A percentile compares a stretch with the other conserved stretches of the same genome.
phyloP scores from a whole-genome alignment of 2,113 vertebrate species.

The Epinephelus fuscoguttatus region DNA sequence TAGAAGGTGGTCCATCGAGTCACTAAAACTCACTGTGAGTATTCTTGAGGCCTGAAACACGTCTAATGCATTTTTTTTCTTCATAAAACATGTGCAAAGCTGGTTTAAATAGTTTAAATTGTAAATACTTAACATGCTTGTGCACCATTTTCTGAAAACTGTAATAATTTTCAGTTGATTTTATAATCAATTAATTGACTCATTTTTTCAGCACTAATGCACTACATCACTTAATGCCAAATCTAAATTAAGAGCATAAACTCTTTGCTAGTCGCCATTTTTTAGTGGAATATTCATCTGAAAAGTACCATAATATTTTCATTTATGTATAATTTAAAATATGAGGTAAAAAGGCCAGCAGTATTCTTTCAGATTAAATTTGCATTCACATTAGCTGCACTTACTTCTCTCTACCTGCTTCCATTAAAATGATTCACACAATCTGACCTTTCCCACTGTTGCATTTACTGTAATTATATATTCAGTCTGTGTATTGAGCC shows the following conservation, averaged over 20 bases:
- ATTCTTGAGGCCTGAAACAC: too few species aligned
- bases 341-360: not conserved
- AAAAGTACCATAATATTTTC: conserved; percentile 1
- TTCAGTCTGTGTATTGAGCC: conserved; percentile 20
- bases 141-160: not conserved
- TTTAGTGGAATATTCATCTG: not conserved
- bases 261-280: not conserved
- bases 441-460: conserved; percentile 39
- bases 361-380: not conserved
- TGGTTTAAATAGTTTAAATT: not conserved
- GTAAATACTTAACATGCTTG: not conserved
- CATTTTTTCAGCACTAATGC: not conserved
- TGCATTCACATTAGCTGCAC: conserved; percentile 33
- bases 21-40: not conserved
- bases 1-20: not conserved
- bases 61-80: too few species aligned
- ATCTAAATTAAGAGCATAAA: not conserved
- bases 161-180: not conserved
- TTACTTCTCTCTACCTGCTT: conserved; percentile 8
- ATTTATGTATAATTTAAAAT: conserved; percentile 2
- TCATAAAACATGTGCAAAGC: too few species aligned
- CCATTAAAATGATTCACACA: conserved; percentile 56
- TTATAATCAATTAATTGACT: not conserved
- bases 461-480: conserved; percentile 35
- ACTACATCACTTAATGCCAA: not conserved